Base-by-base conservation (phyloP, 1,140 invertebrate genomes). In the Tribolium madens region DNA sequence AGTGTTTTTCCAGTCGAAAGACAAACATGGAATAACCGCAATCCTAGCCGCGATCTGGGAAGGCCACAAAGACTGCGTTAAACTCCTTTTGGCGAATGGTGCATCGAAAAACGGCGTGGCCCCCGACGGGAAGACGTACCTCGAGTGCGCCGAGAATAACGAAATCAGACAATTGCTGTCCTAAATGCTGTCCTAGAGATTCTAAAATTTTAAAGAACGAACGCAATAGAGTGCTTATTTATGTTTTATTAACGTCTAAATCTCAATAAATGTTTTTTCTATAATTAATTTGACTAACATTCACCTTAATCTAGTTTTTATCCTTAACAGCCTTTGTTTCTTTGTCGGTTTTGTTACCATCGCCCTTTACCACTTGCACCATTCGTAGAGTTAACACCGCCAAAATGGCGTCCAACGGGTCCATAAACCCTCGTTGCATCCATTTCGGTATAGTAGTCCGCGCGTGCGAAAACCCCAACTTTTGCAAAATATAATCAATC, bases 381-480 rank as follows among this genome's bases (percentile, higher is more conserved):
- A 94, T 90, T 75, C 90, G 87, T 64, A 93, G 86, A 84, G 94
- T 91, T 76, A 93, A 88, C 21, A 93, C 87, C 9, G 93, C 92
- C 15, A 94, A 88, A 33, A 97, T 89, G 86, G 95, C 95, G 86
- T 98, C 97, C 17, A 97, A 85, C 0, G 97, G 96, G 88, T 99
- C 98, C 92, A 99, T 96, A 80, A 97, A 95, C 17, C 97, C 97
- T 73, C 98, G 89, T 87, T 99, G 98, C 87, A 99, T 91, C 96
- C 98, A 99, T 88, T 99, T 99, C 13, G 98, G 98, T 85, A 99
- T 99, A 31, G 98, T 99, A 46, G 95, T 97, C 47, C 97, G 89
- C 1, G 98, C 98, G 87, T 99, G 98, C 73, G 94, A 93, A 85
- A 99, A 99, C 9, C 97, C 97, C 3, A 99, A 88, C 86, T 98